Base-by-base conservation (phyloP, 2,797 vertebrate species). In the Enteromius paludinosus region DNA sequence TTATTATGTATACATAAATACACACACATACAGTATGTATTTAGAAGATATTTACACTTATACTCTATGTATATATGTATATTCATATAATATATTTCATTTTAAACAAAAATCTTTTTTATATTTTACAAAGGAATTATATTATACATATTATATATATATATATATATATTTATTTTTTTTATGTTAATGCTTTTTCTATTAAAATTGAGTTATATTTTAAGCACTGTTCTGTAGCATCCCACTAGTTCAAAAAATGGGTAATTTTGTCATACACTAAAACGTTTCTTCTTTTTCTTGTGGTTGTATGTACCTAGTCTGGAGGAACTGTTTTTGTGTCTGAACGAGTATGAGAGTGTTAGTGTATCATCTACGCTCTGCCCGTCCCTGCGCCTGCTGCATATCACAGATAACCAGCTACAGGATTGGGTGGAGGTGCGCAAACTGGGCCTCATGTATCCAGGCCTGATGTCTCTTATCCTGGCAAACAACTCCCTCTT, bases 391-490 rank as follows among this genome's bases (percentile, higher is more conserved):
- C 97, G 95, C 85, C 95, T 99, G 65, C 96, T 99, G 89, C 97
- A 99, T 90, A 98, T 99, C 90, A 97, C 98, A 78, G 97, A 98
- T 91, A 99, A 99, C 93, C 96, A 96, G 90, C 95, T 99, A 88
- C 95, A 95, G 87, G 94, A 97, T 47, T 99, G 98, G 98, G 92
- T 92, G 30, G 97, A 99, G 85, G 96, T 99, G 68, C 93, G 97
- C 74, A 99, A 99, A 89, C 84, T 99, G 33, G 98, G 98, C 14
- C 91, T 91, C 86, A 96, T 99, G 95, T 99, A 97, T 91, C 97
- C 98, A 1, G 91, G 94, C 3, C 92, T 99, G 90, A 92, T 94
- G 82, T 96, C 95, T 0, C 96, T 99, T 62, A 95, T 99, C 81
- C 91, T 99, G 92, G 97, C 97, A 82, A 99, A 99, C 89, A 99